Evolutionary conservation across 2,888 invertebrate genomes (phyloP), one percentile per base, ranked within the genome.

Genomic region (Laspeyria flexula): DNA sequence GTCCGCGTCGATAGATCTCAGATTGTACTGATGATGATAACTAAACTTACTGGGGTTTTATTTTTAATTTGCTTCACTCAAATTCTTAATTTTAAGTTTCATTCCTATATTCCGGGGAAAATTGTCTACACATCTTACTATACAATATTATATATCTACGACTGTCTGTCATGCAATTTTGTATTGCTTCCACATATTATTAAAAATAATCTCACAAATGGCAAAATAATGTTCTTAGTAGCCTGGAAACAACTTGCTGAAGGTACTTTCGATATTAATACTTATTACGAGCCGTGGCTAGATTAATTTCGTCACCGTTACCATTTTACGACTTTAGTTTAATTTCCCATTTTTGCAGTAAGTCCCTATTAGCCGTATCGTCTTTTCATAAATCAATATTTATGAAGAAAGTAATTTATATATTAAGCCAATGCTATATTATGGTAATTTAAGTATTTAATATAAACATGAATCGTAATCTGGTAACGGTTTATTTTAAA

Each of bases 161-260:
- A 21, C 21, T 21, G 25, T 25, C 7, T 25, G 7, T 25, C 25
- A 16, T 6, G 55, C 63, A 64, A 60, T 73, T 81, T 79, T 84
- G 82, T 83, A 80, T 79, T 80, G 85, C 90, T 90, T 90, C 90
- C 90, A 90, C 86, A 90, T 90, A 90, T 90, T 90, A 88, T 90
- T 90, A 73, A 77, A 25, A 77, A 76, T 75, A 75, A 86, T 88
- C 86, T 89, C 89, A 84, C 85, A 75, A 75, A 80, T 86, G 87
- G 86, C 86, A 78, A 66, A 50, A 44, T 43, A 52, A 43, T 25
- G 25, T 42, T 57, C 43, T 50, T 43, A 43, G 44, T 33, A 54
- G 46, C 47, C 57, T 16, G 37, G 49, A 56, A 64, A 70, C 71
- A 62, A 69, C 59, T 55, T 70, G 55, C 65, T 67, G 46, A 63